Evolutionary conservation across 2,797 vertebrate species (phyloP), one percentile per base, ranked within the genome.

Genomic region (Poeciliopsis turneri): DNA sequence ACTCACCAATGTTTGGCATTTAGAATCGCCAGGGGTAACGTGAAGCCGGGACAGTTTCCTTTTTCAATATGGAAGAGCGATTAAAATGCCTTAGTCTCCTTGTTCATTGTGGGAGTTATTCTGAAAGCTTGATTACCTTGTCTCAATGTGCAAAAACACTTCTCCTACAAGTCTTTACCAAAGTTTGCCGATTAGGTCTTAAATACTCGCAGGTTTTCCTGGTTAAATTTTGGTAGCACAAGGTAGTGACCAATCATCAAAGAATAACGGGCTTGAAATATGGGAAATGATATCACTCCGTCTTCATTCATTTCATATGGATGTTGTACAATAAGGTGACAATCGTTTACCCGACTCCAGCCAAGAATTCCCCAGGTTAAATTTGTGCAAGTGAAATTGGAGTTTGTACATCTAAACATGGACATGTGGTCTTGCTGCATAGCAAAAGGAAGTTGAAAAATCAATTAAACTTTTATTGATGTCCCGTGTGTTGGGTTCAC

Each of bases 31-130:
- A 84, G 77, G 84, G 89, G 76, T 79, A 86, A 87, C 28, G 66
- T 86, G 75, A 87, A 85, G 61, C 80, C 5, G 53, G 84, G 78
- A 89, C 89, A 72, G 84, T 81, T 92, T 93, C 86, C 92, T 82
- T 83, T 90, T 91, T 78, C 79, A 84, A 64, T 30, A 77, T 25
- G 47, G 75, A 78, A 78, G 66, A 87, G 79, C 28, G 57, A 75
- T 86, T 75, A 45, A 10, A 78, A 80, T 86, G 81, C 71, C 80
- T 87, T 74, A 82, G 13, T 81, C 81, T 79, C 15, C 18, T 73
- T 84, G 84, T 82, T 84, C 55, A 75, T 75, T 25, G 28, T 83
- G 81, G 85, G 80, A 90, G 84, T 87, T 82, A 69, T 82, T 47
- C 71, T 75, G 28, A 78, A 74, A 71, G 74, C 69, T 61, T 75